phyloP scores from a whole-genome alignment of 2,797 vertebrate genomes.

The Echiichthys vipera region DNA sequence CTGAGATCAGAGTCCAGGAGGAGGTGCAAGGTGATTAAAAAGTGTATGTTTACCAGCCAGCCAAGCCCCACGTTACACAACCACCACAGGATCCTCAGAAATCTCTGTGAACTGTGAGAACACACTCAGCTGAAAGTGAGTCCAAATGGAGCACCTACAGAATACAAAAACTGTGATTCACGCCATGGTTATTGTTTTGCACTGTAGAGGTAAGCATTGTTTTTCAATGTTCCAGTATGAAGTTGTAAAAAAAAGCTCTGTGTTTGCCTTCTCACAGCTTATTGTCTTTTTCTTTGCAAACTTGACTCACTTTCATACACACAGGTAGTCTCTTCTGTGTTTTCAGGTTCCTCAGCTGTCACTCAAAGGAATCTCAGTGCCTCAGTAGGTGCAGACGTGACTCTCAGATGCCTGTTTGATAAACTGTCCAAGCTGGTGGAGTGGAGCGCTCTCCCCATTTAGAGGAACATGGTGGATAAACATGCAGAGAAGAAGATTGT shows the following conservation, averaged over 20 bases:
- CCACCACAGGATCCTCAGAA: not conserved
- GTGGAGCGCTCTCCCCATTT: conserved; percentile 48
- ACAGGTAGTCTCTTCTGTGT: not conserved
- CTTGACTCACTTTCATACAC: not conserved
- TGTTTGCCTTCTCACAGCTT: not conserved
- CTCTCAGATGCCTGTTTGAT: conserved; percentile 50
- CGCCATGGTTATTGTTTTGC: conserved; percentile 28
- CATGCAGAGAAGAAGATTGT: conserved; percentile 24
- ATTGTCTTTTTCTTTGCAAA: not conserved
- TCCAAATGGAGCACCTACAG: conserved; percentile 26
- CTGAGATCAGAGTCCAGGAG: conserved; percentile 36
- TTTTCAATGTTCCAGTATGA: not conserved
- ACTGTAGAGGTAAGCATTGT: conserved; percentile 36
- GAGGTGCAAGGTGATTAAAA: conserved; percentile 6
- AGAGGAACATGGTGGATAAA: conserved; percentile 67
- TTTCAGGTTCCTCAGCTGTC: conserved; percentile 32
- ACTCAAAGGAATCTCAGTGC: conserved; percentile 9
- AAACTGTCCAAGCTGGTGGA: conserved; percentile 8
- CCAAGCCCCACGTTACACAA: not conserved
- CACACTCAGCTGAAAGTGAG: not conserved
- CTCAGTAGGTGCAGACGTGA: conserved; percentile 38
- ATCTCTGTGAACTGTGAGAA: not conserved
- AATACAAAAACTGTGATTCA: not conserved
- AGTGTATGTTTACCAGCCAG: conserved; percentile 17
- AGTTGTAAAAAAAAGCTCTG: not conserved